Evolutionary conservation across 2,888 invertebrate species (phyloP), one percentile per base, ranked within the genome.

Genomic region (Oxyteleia sp.): DNA sequence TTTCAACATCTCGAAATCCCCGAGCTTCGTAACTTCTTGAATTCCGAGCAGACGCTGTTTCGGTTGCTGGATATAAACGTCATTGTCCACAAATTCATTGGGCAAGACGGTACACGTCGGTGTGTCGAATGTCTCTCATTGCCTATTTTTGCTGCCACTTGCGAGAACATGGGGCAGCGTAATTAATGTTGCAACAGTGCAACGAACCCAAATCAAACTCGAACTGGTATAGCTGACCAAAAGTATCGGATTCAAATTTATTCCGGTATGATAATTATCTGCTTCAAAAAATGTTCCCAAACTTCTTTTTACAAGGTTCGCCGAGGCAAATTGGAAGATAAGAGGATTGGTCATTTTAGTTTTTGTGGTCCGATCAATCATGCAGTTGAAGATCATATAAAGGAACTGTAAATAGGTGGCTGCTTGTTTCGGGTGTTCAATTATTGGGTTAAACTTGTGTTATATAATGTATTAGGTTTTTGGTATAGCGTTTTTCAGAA

Each of bases 101-200:
- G 74, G 86, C 76, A 89, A 89, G 76, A 71, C 63, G 61, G 72
- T 84, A 71, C 53, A 81, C 66, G 81, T 47, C 72, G 64, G 87
- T 90, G 88, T 89, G 88, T 91, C 88, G 89, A 90, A 89, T 89
- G 90, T 89, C 87, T 85, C 84, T 88, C 87, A 89, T 87, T 88
- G 87, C 82, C 81, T 82, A 91, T 91, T 91, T 91, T 90, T 89
- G 87, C 88, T 85, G 75, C 78, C 69, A 85, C 87, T 90, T 88
- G 89, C 86, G 85, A 87, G 87, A 83, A 74, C 74, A 86, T 85
- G 85, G 87, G 89, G 87, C 87, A 84, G 80, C 83, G 87, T 90
- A 90, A 89, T 91, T 91, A 88, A 87, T 91, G 90, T 91, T 87
- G 91, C 90, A 91, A 91, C 78, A 74, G 91, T 89, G 88, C 91